Base-by-base conservation (phyloP, 2,888 invertebrate species). In the Torymus aiolomorphi region DNA sequence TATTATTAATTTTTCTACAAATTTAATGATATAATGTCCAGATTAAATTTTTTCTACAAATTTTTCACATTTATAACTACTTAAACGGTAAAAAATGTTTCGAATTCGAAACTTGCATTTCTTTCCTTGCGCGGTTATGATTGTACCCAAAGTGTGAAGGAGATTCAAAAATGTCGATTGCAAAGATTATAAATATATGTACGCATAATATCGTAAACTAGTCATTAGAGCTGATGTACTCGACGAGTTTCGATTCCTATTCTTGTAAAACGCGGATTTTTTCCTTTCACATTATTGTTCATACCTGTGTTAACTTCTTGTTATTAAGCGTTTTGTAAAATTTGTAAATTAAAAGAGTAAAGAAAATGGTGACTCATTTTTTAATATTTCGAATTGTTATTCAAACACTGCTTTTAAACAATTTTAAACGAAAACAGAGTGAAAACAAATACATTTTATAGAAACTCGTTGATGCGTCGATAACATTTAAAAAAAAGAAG, bases 161-260 rank as follows among this genome's bases (percentile, higher is more conserved):
- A 59, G 31, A 63, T 57, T 18, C 42, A 52, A 74, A 65, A 57
- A 62, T 63, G 18, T 31, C 59, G 54, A 61, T 31, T 51, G 56
- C 16, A 14, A 69, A 54, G 54, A 80, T 66, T 66, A 14, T 49
- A 73, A 31, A 76, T 61, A 70, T 59, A 78, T 70, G 74, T 51
- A 65, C 69, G 74, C 70, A 79, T 79, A 75, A 79, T 80, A 76
- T 67, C 31, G 42, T 71, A 80, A 80, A 62, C 70, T 74, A 78
- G 80, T 78, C 77, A 80, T 74, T 74, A 59, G 20, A 66, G 20
- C 49, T 52, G 65, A 72, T 72, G 66, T 52, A 67, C n/a, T 81
- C 70, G 66, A 72, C 75, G 57, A 81, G 74, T 76, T 76, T 67
- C 59, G 31, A 67, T 69, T 69, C 59, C 16, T 51, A 49, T 62